Evolutionary conservation across 2,113 vertebrate genomes (phyloP).

Genomic region (Pelecanoides urinatrix): DNA sequence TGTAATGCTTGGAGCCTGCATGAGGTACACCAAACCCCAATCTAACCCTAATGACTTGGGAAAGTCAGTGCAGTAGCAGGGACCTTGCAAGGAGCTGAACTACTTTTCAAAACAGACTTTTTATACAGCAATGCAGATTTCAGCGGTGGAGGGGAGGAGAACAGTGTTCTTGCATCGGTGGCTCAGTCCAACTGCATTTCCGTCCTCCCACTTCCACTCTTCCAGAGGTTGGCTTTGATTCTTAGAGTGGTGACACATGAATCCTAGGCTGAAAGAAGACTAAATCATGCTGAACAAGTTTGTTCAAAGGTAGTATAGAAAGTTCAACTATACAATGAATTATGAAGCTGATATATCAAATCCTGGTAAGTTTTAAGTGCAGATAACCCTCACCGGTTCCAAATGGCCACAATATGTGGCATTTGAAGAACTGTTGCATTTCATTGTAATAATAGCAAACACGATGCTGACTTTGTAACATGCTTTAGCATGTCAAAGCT

Average conservation of each 20-base stretch:
- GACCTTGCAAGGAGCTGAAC: neutral
- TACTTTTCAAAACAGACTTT: neutral
- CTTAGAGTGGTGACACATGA: neutral
- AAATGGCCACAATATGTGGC: neutral
- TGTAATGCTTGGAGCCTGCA: neutral
- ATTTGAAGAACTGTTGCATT: neutral
- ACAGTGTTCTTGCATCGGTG: neutral
- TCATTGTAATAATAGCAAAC: neutral
- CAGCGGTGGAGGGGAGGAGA: neutral
- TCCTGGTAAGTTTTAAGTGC: neutral
- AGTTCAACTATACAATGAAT: neutral
- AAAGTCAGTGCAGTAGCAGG: neutral
- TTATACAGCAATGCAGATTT: neutral
- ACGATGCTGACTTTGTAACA: neutral
- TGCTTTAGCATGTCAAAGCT: neutral
- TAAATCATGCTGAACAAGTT: neutral
- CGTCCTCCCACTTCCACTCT: neutral
- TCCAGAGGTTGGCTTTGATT: neutral
- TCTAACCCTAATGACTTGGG: neutral
- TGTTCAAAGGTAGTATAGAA: neutral
- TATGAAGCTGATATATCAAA: neutral
- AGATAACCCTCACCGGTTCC: neutral
- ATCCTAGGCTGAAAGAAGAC: neutral
- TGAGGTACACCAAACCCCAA: neutral
- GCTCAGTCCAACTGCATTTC: neutral